Percentiles rank a stretch among this genome's conserved stretches.
These are phyloP conservation scores for Corynorhinus townsendii DNA, from an alignment of 2,113 vertebrate genomes.

Conservation along the genomic window DNA sequence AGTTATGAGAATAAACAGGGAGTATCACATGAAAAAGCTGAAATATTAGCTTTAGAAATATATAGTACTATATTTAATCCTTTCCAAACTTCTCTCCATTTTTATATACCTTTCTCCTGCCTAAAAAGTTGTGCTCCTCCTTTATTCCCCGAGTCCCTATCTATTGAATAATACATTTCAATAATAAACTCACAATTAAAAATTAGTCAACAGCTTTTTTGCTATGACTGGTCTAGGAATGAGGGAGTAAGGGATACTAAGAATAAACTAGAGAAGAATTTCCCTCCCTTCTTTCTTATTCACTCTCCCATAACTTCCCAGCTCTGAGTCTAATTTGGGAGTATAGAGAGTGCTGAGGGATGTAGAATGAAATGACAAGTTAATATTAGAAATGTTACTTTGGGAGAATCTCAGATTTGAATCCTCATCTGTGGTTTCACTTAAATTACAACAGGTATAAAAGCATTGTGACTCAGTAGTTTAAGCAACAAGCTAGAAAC, in stretches of 20 bases:
- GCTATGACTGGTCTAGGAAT: constrained; percentile 23
- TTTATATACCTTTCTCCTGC: constrained; percentile 14
- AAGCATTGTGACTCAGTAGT: constrained; percentile 44
- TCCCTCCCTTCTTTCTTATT: constrained; percentile 14
- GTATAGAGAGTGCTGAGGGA: background rate
- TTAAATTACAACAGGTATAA: constrained; percentile 4
- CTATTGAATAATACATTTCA: background rate
- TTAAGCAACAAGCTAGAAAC: constrained; percentile 57
- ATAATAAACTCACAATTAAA: constrained; percentile 29
- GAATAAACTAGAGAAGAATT: constrained; percentile 18
- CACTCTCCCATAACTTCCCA: background rate
- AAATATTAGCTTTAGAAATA: background rate
- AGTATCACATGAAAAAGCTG: background rate
- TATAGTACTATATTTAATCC: background rate
- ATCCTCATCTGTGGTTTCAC: constrained; percentile 24
- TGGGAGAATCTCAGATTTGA: constrained; percentile 35
- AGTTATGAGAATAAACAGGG: background rate
- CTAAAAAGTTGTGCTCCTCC: background rate
- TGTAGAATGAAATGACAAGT: background rate
- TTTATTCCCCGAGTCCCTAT: background rate
- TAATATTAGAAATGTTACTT: background rate
- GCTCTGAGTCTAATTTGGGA: background rate
- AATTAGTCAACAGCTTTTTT: background rate
- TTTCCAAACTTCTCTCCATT: constrained; percentile 27
- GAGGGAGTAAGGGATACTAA: constrained; percentile 17